Base-by-base conservation (phyloP, 2,797 vertebrate species). In the Poeciliopsis infans region DNA sequence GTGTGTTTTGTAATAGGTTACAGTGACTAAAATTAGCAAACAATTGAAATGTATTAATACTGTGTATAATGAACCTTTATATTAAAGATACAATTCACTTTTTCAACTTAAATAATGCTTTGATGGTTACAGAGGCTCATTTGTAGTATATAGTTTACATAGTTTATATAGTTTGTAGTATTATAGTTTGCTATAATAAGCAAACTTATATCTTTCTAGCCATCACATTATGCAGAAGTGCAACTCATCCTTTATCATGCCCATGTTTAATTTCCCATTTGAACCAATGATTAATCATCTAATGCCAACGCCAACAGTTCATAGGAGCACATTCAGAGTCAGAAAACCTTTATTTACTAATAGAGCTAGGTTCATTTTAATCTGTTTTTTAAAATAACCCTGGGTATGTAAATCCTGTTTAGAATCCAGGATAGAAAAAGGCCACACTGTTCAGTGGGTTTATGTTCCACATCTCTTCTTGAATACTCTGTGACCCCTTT, bases 401-500 rank as follows among this genome's bases (percentile, higher is more conserved):
- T 15, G 68, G 68, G 41, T n/a, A 28, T 70, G 25, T 13, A 13
- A 43, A n/a, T 12, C 2, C 36, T 25, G 8, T 41, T 68, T 41
- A 43, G 43, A 7, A n/a, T 25, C 47, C 33, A 55, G 20, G 20
- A 41, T 3, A 25, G 18, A 73, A 73, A 73, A 36, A n/a, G 11
- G 10, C 33, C 6, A 31, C 25, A 23, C 33, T 28, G 15, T 43
- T 31, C 39, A 33, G n/a, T 46, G 36, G 18, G 20, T 45, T 41
- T 55, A 53, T 11, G 8, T 51, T 12, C 39, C 49, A n/a, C 12
- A 53, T n/a, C 55, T 74, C 23, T 7, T 74, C 23, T 41, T 16
- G 49, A 71, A 71, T 23, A 71, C n/a, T 59, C 25, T 31, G 18
- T 55, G 55, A 20, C 39, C 51, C 51, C 68, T 43, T 78, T 53